Base-by-base conservation (phyloP, 2,888 invertebrate genomes). In the Andrena hattorfiana region DNA sequence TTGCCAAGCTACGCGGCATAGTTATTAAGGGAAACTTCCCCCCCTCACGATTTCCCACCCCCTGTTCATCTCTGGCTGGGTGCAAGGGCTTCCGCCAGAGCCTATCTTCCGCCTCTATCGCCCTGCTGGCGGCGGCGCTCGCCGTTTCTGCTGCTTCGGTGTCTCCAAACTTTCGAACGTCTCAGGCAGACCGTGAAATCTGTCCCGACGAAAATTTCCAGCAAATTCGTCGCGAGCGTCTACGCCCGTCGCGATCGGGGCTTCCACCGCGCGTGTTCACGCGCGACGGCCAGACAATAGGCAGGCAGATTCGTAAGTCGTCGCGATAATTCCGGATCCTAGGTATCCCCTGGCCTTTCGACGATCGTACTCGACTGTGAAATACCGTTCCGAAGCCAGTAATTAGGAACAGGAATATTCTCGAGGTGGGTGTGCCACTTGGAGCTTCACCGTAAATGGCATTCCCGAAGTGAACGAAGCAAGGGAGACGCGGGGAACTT, bases 171-270 rank as follows among this genome's bases (percentile, higher is more conserved):
- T 92, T 92, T 91, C 90, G 87, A 92, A 92, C 91, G 89, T 91
- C 92, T 91, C 88, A 91, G 83, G 89, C 89, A 92, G 92, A 92
- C 92, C 92, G 91, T 92, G 90, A 92, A 92, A 92, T 92, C 92
- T 92, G 90, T 89, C 86, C 85, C 86, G 86, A 73, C 85, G 90
- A 87, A 90, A 91, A 90, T 89, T 89, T 89, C 87, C 80, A 81
- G 88, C 87, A 86, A 90, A 89, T 89, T 26, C 87, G 85, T 69
- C 74, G 85, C 74, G 76, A 51, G 63, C 62, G 68, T 70, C 69
- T 35, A 49, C 69, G 73, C 56, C 62, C 32, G 66, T 73, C 81
- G 80, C 84, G 88, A 83, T 87, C 83, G 85, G 74, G 83, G 32
- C n/a, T 23, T 49, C 70, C 48, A 42, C 51, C 48, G 63, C 28